Conservation (phyloP, 2,888 invertebrate genomes). For the Agriopis marginaria region DNA sequence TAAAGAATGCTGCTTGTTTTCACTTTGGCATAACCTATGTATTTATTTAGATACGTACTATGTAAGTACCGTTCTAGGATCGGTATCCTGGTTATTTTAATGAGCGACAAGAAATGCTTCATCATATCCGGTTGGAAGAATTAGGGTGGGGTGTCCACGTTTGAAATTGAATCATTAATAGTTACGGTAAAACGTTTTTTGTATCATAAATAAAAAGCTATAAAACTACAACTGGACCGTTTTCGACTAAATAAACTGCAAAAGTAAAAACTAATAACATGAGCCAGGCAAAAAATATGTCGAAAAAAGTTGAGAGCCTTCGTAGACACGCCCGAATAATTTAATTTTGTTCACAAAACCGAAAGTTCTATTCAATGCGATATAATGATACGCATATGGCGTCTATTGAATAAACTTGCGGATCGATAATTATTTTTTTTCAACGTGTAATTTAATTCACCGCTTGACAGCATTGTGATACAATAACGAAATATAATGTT, state of each 20-base stretch:
- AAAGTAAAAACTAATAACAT: conserved; percentile 55
- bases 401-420: conserved; percentile 61
- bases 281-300: conserved; percentile 46
- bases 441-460: conserved; percentile 19
- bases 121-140: conserved; percentile 44
- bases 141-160: conserved; percentile 34
- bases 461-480: not conserved
- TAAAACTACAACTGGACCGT: conserved; percentile 49
- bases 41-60: conserved; percentile 12
- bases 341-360: conserved; percentile 69
- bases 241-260: conserved; percentile 61
- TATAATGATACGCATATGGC: conserved; percentile 75
- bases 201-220: conserved; percentile 54
- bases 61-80: conserved; percentile 34
- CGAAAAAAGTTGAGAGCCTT: conserved; percentile 54
- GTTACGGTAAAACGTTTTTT: conserved; percentile 47
- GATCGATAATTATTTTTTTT: conserved; percentile 57
- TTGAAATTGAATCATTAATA: conserved; percentile 50
- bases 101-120: conserved; percentile 40
- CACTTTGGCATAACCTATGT: conserved; percentile 9
- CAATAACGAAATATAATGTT: conserved; percentile 2
- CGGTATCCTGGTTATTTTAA: conserved; percentile 41
- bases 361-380: conserved; percentile 63
- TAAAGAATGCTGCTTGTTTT: not conserved
- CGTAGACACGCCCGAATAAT: conserved; percentile 64